Percentiles rank a stretch among this genome's conserved stretches.
These are phyloP conservation scores for Biston stratarius DNA, from an alignment of 2,888 invertebrate species.

Conservation along the genomic window DNA sequence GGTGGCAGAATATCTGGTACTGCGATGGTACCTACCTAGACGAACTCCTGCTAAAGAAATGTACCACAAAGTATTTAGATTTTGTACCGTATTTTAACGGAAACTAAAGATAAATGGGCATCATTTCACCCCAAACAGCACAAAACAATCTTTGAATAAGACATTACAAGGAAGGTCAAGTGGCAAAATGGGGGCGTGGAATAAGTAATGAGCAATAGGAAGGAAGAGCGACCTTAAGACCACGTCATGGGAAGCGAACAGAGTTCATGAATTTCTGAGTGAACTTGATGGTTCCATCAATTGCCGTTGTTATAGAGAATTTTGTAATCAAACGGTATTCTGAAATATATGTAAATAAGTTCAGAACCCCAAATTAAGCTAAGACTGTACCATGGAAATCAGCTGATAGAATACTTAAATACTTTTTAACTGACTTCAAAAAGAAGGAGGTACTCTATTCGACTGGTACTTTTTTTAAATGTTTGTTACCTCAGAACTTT, in stretches of 20 bases:
- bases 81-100: neutral
- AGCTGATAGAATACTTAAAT: too few species aligned
- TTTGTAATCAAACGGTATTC: neutral
- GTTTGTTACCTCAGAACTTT: too few species aligned
- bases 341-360: neutral
- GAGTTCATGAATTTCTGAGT: constrained; percentile 8
- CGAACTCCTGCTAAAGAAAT: too few species aligned
- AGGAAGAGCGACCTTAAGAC: constrained; percentile 11
- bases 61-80: too few species aligned
- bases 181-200: constrained; percentile 23
- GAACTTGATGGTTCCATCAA: neutral
- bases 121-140: neutral
- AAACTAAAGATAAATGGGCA: constrained; percentile 1
- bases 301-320: too few species aligned
- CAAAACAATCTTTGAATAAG: constrained; percentile 26
- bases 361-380: neutral
- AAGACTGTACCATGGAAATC: too few species aligned
- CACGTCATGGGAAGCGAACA: neutral
- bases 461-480: too few species aligned
- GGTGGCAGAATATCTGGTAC: too few species aligned
- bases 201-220: constrained; percentile 26
- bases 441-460: too few species aligned
- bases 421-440: too few species aligned
- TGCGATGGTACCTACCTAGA: too few species aligned
- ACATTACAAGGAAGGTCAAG: constrained; percentile 31